Conservation (phyloP, 2,888 invertebrate species). For the Sphaerophoria taeniata region DNA sequence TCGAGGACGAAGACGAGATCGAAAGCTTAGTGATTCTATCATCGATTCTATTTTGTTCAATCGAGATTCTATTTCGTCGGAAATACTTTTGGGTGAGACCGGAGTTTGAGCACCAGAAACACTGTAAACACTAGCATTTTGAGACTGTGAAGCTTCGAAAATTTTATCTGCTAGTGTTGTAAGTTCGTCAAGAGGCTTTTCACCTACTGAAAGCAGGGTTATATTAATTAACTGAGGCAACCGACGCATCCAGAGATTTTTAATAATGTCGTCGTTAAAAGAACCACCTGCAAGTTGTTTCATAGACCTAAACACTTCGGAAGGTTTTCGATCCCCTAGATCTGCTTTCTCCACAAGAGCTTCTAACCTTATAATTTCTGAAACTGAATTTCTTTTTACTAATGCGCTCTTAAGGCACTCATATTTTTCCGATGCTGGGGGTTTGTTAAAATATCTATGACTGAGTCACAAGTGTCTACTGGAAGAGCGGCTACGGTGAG, state of each 20-base stretch:
- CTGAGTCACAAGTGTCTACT: too few relatives aligned
- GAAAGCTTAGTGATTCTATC: constrained; percentile 1
- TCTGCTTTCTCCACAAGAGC: constrained; percentile 13
- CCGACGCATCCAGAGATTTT: constrained; percentile 6
- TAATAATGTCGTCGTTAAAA: constrained; percentile 27
- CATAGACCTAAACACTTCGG: background rate
- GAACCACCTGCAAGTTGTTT: background rate
- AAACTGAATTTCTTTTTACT: background rate
- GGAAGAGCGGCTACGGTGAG: constrained; percentile 11
- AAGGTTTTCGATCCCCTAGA: constrained; percentile 25
- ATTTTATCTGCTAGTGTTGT: too few relatives aligned
- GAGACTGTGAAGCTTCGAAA: too few relatives aligned
- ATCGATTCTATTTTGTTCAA: background rate
- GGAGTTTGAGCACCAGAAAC: background rate
- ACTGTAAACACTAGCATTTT: background rate
- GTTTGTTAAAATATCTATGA: background rate
- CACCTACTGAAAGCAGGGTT: too few relatives aligned
- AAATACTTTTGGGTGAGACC: background rate
- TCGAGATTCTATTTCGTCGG: background rate
- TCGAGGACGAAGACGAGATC: background rate
- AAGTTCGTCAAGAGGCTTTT: too few relatives aligned
- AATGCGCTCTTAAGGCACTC: constrained; percentile 2
- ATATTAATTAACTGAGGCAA: too few relatives aligned
- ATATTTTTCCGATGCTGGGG: background rate
- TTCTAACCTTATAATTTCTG: too few relatives aligned